Conservation (phyloP, 2,113 vertebrate genomes). For the Conger conger region DNA sequence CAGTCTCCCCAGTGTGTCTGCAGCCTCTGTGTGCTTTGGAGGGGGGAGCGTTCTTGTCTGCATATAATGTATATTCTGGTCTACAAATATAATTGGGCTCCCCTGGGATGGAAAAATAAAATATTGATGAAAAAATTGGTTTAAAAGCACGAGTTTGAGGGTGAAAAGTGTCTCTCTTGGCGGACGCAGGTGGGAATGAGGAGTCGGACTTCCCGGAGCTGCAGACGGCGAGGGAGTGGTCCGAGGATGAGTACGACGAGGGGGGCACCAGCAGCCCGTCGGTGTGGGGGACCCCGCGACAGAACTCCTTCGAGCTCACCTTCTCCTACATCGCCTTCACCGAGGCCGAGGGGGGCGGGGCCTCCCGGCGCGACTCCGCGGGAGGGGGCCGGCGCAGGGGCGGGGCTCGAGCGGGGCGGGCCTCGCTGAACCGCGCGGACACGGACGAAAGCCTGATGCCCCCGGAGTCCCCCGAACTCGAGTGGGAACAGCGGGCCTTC, state of each 20-base stretch:
- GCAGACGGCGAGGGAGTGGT: conserved; percentile 84
- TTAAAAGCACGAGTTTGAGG: too few species aligned
- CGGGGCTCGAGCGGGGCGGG: conserved; percentile 46
- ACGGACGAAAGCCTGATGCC: conserved; percentile 62
- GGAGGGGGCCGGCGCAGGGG: conserved; percentile 56
- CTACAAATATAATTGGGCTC: too few species aligned
- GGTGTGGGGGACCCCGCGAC: conserved; percentile 79
- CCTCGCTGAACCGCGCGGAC: conserved; percentile 61
- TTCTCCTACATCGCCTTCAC: conserved; percentile 86
- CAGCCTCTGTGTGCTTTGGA: too few species aligned
- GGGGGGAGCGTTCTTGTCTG: too few species aligned
- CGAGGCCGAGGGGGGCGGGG: conserved; percentile 58
- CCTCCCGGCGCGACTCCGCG: conserved; percentile 52
- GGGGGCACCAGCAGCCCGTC: conserved; percentile 66
- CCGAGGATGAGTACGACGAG: conserved; percentile 76
- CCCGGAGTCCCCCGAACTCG: conserved; percentile 62
- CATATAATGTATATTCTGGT: too few species aligned
- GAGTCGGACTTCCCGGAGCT: conserved; percentile 84
- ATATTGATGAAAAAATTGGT: too few species aligned
- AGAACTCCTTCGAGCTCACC: conserved; percentile 77
- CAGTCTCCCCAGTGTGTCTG: too few species aligned
- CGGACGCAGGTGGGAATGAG: conserved; percentile 77
- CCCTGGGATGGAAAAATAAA: too few species aligned
- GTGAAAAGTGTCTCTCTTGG: background rate
- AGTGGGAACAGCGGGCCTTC: conserved; percentile 65